Percentiles rank a stretch among this genome's conserved stretches.
Evolutionary conservation across 2,888 invertebrate genomes (phyloP).

Genomic region (Troilus luridus): DNA sequence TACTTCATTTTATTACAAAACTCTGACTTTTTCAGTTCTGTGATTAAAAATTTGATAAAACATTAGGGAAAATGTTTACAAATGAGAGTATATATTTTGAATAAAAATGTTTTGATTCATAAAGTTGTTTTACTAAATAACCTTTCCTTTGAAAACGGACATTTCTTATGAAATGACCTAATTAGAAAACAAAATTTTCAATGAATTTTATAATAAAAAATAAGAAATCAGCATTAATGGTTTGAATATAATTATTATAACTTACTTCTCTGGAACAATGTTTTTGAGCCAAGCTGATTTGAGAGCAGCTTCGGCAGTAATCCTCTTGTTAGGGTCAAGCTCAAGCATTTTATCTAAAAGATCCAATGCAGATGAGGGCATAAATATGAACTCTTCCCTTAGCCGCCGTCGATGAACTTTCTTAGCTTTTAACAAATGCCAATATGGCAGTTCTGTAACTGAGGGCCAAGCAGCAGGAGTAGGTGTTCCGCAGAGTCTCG

Average conservation of each 20-base stretch:
- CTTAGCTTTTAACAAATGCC: slow-evolving; percentile 92
- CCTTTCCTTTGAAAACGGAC: no score
- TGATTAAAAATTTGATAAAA: no score
- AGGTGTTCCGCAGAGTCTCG: slow-evolving; percentile 94
- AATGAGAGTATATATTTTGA: no score
- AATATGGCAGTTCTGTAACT: slow-evolving; percentile 93
- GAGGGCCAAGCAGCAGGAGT: slow-evolving; percentile 97
- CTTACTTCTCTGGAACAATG: slow-evolving; percentile 91
- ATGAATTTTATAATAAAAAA: no score
- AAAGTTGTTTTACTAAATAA: no score
- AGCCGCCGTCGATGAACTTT: slow-evolving; percentile 89
- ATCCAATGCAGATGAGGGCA: slow-evolving; percentile 90
- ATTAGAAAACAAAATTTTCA: no score
- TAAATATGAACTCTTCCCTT: slow-evolving; percentile 92
- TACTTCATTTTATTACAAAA: no score
- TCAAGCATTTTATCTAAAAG: slow-evolving; percentile 96
- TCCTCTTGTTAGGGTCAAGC: slow-evolving; percentile 93
- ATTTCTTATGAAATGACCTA: no score
- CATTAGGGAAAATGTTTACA: no score
- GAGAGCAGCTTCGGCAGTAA: slow-evolving; percentile 94
- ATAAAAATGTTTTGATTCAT: no score
- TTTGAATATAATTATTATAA: slow-evolving; percentile 66
- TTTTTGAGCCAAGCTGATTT: slow-evolving; percentile 93
- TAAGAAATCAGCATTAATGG: no score
- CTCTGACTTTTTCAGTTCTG: no score